phyloP scores from a whole-genome alignment of 2,797 vertebrate species.

The Aldrovandia affinis region DNA sequence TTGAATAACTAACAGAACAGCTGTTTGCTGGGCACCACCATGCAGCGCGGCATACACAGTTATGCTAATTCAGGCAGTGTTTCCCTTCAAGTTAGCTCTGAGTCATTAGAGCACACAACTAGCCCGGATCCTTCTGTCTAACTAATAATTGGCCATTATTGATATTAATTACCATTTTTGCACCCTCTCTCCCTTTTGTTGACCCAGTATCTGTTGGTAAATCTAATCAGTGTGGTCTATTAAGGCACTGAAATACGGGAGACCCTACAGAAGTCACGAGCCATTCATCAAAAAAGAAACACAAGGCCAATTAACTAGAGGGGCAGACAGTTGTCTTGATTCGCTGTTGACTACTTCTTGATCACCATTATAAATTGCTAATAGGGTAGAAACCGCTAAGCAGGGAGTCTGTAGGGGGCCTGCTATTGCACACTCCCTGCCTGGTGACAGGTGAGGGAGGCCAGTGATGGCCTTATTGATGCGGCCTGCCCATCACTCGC shows the following conservation, averaged over 20 bases:
- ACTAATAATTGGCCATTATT: constrained; percentile 99
- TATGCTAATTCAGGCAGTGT: constrained; percentile 94
- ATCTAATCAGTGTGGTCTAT: constrained; percentile 95
- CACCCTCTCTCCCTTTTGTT: constrained; percentile 88
- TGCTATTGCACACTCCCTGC: constrained; percentile 85
- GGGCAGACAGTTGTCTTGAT: constrained; percentile 98
- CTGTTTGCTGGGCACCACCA: constrained; percentile 95
- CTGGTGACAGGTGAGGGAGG: constrained; percentile 90
- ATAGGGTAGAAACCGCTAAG: constrained; percentile 94
- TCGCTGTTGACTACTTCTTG: constrained; percentile 97
- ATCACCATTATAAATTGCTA: constrained; percentile 99
- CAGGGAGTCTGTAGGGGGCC: constrained; percentile 77
- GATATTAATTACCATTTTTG: constrained; percentile 99
- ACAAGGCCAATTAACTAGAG: constrained; percentile 98
- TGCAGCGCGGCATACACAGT: constrained; percentile 89
- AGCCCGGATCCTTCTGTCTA: constrained; percentile 99
- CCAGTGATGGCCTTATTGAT: constrained; percentile 86
- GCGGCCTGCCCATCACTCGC: constrained; percentile 84
- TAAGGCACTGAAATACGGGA: constrained; percentile 89
- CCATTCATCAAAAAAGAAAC: constrained; percentile 98
- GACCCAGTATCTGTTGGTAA: constrained; percentile 98
- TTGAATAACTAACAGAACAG: constrained; percentile 99
- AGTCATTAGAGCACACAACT: constrained; percentile 97
- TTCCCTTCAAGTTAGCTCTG: constrained; percentile 93
- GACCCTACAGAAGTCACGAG: constrained; percentile 85